A percentile compares a stretch with the other conserved stretches of the same genome.
These are phyloP conservation scores for Cecropterus lyciades DNA, from an alignment of 1,140 invertebrate genomes.

Conservation along the genomic window DNA sequence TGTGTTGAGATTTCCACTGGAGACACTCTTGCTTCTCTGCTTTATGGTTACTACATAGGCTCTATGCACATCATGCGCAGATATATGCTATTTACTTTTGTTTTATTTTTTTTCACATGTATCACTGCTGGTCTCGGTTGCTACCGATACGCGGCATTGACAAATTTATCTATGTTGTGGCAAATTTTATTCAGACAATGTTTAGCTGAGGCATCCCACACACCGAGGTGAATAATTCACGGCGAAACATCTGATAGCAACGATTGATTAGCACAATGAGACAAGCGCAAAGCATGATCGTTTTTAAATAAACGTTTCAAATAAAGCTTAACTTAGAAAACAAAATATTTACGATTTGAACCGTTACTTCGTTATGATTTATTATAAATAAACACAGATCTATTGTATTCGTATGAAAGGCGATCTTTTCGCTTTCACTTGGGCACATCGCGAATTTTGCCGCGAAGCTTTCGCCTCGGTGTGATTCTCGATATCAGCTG, in stretches of 20 bases:
- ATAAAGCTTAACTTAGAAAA: too few species aligned
- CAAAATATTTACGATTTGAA: not conserved
- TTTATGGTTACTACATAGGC: too few species aligned
- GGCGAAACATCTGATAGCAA: too few species aligned
- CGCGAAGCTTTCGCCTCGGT: conserved; percentile 2
- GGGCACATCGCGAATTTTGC: not conserved
- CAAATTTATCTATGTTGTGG: conserved; percentile 2
- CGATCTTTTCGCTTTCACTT: too few species aligned
- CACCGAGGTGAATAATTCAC: conserved; percentile 14
- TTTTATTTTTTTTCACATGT: too few species aligned
- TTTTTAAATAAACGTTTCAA: not conserved
- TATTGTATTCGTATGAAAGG: not conserved
- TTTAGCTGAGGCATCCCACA: conserved; percentile 13
- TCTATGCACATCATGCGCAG: too few species aligned
- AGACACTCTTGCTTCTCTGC: not conserved
- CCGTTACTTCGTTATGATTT: too few species aligned
- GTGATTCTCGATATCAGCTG: not conserved
- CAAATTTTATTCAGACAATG: conserved; percentile 15
- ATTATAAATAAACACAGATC: not conserved
- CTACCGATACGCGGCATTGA: not conserved
- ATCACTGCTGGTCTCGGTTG: too few species aligned
- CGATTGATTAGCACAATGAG: not conserved
- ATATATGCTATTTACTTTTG: too few species aligned
- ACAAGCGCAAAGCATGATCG: not conserved
- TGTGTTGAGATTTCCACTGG: not conserved